A percentile compares a stretch with the other conserved stretches of the same genome.
Conservation (phyloP, 2,888 invertebrate genomes). For the Chydorus sphaericus region DNA sequence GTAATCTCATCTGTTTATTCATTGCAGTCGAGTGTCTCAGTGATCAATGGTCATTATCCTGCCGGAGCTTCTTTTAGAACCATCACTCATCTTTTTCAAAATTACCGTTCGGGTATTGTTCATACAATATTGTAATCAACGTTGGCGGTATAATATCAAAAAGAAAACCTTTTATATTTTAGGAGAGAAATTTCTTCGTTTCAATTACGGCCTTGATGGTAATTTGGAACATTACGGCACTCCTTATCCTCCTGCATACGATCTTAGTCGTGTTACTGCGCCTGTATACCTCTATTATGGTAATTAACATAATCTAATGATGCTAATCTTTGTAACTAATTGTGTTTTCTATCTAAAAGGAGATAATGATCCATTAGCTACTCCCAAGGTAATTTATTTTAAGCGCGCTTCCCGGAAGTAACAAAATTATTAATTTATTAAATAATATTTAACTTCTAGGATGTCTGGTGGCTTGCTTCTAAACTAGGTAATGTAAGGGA, state of each 20-base stretch:
- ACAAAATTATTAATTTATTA: neutral
- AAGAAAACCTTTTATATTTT: neutral
- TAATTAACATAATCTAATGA: conserved; percentile 29
- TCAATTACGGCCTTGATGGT: conserved; percentile 16
- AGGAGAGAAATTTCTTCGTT: conserved; percentile 6
- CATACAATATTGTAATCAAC: neutral
- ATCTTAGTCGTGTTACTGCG: conserved; percentile 22
- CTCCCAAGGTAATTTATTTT: conserved; percentile 22
- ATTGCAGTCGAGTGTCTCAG: too few relatives aligned
- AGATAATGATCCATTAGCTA: conserved; percentile 26
- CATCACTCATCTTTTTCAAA: conserved; percentile 25
- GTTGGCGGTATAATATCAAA: neutral
- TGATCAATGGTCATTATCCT: conserved; percentile 25
- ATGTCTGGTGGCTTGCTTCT: conserved; percentile 19
- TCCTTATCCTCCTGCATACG: conserved; percentile 25
- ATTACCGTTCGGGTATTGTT: conserved; percentile 5
- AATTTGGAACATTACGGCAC: conserved; percentile 20
- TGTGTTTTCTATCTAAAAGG: neutral
- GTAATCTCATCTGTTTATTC: too few relatives aligned
- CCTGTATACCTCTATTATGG: conserved; percentile 26
- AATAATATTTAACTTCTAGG: conserved; percentile 12
- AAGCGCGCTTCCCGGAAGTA: neutral
- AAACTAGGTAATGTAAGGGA: conserved; percentile 32
- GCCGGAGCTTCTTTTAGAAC: conserved; percentile 26
- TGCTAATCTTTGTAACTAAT: conserved; percentile 18